Percentiles rank a stretch among this genome's conserved stretches.
Conservation (phyloP, 2,888 invertebrate genomes). For the Nomada fabriciana region DNA sequence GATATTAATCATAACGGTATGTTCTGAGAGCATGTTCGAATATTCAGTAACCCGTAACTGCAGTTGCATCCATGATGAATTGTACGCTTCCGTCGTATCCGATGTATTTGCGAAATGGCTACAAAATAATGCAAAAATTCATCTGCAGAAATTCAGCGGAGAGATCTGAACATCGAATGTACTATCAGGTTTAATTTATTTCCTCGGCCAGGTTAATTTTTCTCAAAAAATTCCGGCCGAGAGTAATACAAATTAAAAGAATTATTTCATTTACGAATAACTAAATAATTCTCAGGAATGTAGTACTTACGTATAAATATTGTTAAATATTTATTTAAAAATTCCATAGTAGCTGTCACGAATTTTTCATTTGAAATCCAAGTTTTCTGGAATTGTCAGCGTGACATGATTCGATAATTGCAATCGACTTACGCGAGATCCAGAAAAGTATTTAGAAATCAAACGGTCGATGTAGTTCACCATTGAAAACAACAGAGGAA, state of each 20-base stretch:
- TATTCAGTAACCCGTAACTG: constrained; percentile 47
- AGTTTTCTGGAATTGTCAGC: too few relatives aligned
- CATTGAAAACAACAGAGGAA: constrained; percentile 58
- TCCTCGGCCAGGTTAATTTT: too few relatives aligned
- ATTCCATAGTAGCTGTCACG: too few relatives aligned
- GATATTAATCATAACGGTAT: constrained; percentile 56
- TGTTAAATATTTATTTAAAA: too few relatives aligned
- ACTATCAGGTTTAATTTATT: neutral
- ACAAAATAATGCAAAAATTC: constrained; percentile 18
- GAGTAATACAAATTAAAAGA: neutral
- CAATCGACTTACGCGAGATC: neutral
- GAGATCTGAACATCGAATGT: neutral
- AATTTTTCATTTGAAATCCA: too few relatives aligned
- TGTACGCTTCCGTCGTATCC: constrained; percentile 11
- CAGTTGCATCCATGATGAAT: constrained; percentile 50
- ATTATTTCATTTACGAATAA: neutral
- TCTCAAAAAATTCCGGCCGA: too few relatives aligned
- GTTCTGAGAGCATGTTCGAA: constrained; percentile 37
- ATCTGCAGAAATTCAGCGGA: neutral
- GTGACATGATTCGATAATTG: neutral
- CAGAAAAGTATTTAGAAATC: neutral
- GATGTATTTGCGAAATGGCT: neutral
- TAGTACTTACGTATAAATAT: too few relatives aligned
- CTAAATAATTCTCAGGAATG: too few relatives aligned
- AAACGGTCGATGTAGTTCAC: constrained; percentile 23